Conservation (phyloP, 2,797 vertebrate species). For the Pangasius mekongensis region DNA sequence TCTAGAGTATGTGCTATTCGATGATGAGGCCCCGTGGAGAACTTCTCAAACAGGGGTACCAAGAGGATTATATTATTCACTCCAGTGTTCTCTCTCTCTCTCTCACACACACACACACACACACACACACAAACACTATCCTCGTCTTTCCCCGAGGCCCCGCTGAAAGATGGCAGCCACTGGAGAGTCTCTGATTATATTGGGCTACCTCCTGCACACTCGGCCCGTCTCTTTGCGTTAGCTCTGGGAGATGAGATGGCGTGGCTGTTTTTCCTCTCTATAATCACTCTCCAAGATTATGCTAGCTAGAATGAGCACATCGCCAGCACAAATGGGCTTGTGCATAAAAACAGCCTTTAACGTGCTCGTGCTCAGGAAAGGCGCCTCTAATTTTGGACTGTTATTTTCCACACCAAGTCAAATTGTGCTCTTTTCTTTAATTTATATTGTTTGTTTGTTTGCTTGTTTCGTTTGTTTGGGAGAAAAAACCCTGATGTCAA, state of each 20-base stretch:
- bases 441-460: neutral
- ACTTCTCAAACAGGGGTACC: slow-evolving; percentile 33
- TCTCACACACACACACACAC: slow-evolving; percentile 26
- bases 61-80: slow-evolving; percentile 52
- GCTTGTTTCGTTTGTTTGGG: too few relatives aligned
- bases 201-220: slow-evolving; percentile 70
- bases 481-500: neutral
- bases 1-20: slow-evolving; percentile 32
- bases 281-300: slow-evolving; percentile 74
- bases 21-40: slow-evolving; percentile 57
- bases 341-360: slow-evolving; percentile 1
- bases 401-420: neutral
- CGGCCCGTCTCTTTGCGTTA: slow-evolving; percentile 75
- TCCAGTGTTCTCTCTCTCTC: slow-evolving; percentile 18
- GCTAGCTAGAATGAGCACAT: slow-evolving; percentile 42
- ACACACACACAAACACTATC: slow-evolving; percentile 9
- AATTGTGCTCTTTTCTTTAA: neutral
- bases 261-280: slow-evolving; percentile 65
- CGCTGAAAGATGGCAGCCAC: slow-evolving; percentile 76
- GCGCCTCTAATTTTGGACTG: too few relatives aligned
- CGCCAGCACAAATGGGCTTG: neutral
- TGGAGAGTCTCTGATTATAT: slow-evolving; percentile 79
- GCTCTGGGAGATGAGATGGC: slow-evolving; percentile 74
- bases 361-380: neutral
- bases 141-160: slow-evolving; percentile 47